Percentiles rank a stretch among this genome's conserved stretches.
Evolutionary conservation across 2,888 invertebrate genomes (phyloP).

Genomic region (Alsophila aescularia): DNA sequence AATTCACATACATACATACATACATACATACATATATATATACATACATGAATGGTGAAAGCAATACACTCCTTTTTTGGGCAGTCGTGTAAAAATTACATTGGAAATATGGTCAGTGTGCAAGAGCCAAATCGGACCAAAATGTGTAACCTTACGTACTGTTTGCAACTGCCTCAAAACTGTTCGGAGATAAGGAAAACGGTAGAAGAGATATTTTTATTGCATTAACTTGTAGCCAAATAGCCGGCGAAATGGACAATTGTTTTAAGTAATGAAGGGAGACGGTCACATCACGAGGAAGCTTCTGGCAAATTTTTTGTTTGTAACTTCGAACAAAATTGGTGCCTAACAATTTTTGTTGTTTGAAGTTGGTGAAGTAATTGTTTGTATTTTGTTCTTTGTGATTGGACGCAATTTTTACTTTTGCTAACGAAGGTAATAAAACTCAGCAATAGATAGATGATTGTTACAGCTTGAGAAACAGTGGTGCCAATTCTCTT

Average conservation of each 20-base stretch:
- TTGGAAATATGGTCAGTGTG: no score
- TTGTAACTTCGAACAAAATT: slow-evolving; percentile 12
- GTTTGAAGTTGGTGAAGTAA: slow-evolving; percentile 3
- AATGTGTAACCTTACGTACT: neutral
- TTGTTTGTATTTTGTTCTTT: neutral
- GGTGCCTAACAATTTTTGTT: neutral
- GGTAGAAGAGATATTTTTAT: slow-evolving; percentile 39
- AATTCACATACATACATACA: no score
- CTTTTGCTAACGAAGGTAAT: no score
- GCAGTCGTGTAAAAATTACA: no score
- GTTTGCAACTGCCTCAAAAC: neutral
- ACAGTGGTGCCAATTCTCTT: no score
- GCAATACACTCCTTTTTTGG: no score
- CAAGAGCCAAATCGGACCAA: no score
- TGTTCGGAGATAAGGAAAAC: slow-evolving; percentile 36
- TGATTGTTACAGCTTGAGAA: no score
- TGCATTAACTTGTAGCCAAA: slow-evolving; percentile 33
- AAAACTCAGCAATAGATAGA: no score
- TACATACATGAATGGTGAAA: no score
- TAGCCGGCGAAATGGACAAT: slow-evolving; percentile 28
- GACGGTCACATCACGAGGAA: slow-evolving; percentile 6
- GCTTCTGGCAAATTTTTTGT: slow-evolving; percentile 18
- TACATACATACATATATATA: no score
- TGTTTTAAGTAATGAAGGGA: slow-evolving; percentile 36
- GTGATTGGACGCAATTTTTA: no score